These are phyloP conservation scores for Syngnathus floridae DNA, from an alignment of 2,113 vertebrate species.

Conservation along the genomic window DNA sequence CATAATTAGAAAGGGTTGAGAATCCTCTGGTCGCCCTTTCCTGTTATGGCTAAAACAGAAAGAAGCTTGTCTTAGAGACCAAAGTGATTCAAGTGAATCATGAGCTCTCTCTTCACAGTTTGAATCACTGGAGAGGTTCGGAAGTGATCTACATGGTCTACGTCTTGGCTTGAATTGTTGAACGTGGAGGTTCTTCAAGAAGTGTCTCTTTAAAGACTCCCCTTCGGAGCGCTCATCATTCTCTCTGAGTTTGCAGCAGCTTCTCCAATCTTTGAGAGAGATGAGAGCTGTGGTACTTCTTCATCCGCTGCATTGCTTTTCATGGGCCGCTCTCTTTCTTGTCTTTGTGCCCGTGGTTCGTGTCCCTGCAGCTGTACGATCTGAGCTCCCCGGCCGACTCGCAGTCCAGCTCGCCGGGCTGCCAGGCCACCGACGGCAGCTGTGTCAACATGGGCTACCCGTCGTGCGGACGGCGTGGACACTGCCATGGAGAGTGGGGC, in stretches of 20 bases:
- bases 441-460: slow-evolving; percentile 78
- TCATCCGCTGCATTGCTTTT: background rate
- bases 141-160: background rate
- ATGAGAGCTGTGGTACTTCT: background rate
- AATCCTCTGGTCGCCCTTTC: too few species aligned
- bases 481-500: slow-evolving; percentile 79
- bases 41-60: too few species aligned
- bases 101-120: background rate
- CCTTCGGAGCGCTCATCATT: background rate
- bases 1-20: background rate
- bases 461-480: slow-evolving; percentile 75
- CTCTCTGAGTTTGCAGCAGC: background rate
- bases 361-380: slow-evolving; percentile 71
- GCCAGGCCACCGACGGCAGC: slow-evolving; percentile 73
- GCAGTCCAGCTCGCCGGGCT: slow-evolving; percentile 77
- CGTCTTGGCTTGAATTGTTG: background rate
- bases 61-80: too few species aligned
- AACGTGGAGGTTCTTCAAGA: background rate
- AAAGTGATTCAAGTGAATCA: background rate
- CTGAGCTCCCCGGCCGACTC: slow-evolving; percentile 79
- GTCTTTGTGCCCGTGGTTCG: background rate
- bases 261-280: background rate
- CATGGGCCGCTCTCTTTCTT: background rate
- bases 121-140: background rate
- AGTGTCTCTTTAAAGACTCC: background rate